Conservation (phyloP, 37 sponge, comb jelly and placozoan genomes). For the Sycon ciliatum region DNA sequence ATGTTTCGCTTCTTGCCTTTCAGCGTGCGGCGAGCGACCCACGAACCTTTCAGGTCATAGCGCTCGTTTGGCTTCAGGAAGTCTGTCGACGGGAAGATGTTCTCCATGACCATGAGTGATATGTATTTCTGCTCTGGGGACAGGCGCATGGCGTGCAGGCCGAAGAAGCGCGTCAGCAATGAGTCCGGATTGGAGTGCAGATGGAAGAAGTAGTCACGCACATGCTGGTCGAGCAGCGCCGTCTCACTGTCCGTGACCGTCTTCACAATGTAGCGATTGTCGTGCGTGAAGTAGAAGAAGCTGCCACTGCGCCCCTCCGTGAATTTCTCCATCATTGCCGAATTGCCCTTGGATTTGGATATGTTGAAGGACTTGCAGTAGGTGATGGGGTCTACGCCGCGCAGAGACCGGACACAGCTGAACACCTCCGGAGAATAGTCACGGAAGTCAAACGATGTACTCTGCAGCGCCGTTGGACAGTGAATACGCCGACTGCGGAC, state of each 20-base stretch:
- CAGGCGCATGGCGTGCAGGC: constrained; percentile 65
- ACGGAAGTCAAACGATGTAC: constrained; percentile 47
- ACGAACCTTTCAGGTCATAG: constrained; percentile 83
- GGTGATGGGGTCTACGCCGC: constrained; percentile 28
- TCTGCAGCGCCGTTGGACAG: too few species aligned
- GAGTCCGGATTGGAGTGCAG: constrained; percentile 68
- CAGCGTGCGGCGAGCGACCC: constrained; percentile 52
- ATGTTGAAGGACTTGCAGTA: constrained; percentile 63
- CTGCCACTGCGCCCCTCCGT: constrained; percentile 88
- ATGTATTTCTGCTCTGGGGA: constrained; percentile 70
- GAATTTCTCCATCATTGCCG: constrained; percentile 79
- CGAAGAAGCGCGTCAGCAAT: constrained; percentile 66
- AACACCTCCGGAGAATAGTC: constrained; percentile 67
- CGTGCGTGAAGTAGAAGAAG: constrained; percentile 85
- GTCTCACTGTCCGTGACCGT: constrained; percentile 63
- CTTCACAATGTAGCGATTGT: constrained; percentile 76
- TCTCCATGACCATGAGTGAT: constrained; percentile 79
- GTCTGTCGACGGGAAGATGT: constrained; percentile 58
- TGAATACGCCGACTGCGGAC: too few species aligned
- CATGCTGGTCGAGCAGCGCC: constrained; percentile 40
- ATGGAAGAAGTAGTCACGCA: constrained; percentile 51
- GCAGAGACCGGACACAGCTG: constrained; percentile 37
- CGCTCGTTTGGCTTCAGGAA: constrained; percentile 44
- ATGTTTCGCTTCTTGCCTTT: constrained; percentile 23
- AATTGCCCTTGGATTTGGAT: constrained; percentile 50